Base-by-base conservation (phyloP, 2,113 vertebrate genomes). In the Apodemus sylvaticus region DNA sequence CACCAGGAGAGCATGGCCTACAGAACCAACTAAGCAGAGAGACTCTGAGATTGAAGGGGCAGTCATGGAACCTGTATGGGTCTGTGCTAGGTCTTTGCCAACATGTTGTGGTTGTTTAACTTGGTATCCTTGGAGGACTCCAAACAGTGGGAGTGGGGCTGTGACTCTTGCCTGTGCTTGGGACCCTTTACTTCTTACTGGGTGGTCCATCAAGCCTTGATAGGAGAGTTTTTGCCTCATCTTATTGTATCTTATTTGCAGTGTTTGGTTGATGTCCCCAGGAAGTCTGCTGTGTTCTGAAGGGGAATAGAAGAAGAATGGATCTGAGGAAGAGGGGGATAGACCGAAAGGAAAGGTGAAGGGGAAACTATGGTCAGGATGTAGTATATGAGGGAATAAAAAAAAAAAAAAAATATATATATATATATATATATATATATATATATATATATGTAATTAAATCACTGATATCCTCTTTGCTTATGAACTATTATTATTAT, bases 371-470 rank as follows among this genome's bases (percentile, higher is more conserved):
- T 70, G 68, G 31, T 70, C 68, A 70, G 14, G 66, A 36, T 70
- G 13, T 70, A 70, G 16, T 70, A 14, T 70, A 70, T 17, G 14
- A 70, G 66, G 5, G 34, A 16, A 70, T 34, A 34, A 68, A 36
- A 68, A 70, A 68, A 36, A 68, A 5, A 31, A 70, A 70, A 70
- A n/a, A n/a, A n/a, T n/a, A n/a, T n/a, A n/a, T n/a, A n/a, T n/a
- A n/a, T n/a, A n/a, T n/a, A n/a, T n/a, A n/a, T n/a, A n/a, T n/a
- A n/a, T n/a, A n/a, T n/a, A n/a, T n/a, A n/a, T n/a, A n/a, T n/a
- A n/a, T n/a, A n/a, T n/a, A n/a, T n/a, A n/a, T 86, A 48, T 92
- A 79, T 42, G 12, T 68, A 89, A 92, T 66, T 66, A 93, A 92
- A 62, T 29, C 39, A 31, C 36, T 87, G 13, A 34, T 74, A 34